phyloP scores from a whole-genome alignment of 2,797 vertebrate genomes.

The Liasis olivaceus region DNA sequence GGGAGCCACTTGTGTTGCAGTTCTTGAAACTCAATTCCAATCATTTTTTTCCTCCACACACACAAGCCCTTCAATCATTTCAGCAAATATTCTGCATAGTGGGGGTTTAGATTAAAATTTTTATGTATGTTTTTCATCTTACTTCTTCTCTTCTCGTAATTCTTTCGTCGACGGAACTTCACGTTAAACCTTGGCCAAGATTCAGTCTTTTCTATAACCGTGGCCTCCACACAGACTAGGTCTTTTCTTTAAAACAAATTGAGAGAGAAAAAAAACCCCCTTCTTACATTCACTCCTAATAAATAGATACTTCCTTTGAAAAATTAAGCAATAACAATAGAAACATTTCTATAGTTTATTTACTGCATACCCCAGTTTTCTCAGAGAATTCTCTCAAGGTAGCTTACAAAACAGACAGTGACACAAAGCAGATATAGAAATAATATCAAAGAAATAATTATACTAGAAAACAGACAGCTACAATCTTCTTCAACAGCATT shows the following conservation, averaged over 20 bases:
- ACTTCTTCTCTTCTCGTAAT: constrained; percentile 83
- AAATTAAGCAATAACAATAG: fast-evolving
- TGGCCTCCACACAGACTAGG: constrained; percentile 89
- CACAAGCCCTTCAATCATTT: not conserved
- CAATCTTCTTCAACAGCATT: not conserved
- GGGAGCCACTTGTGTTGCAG: not conserved
- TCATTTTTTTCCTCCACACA: not conserved
- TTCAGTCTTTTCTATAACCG: constrained; percentile 90
- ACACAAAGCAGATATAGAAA: not conserved
- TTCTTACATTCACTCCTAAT: not conserved
- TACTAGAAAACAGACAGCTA: not conserved
- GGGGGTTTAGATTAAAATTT: not conserved
- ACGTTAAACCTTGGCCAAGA: constrained; percentile 88
- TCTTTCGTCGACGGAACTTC: constrained; percentile 82
- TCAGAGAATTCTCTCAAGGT: not conserved
- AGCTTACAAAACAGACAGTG: not conserved
- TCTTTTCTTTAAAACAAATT: constrained; percentile 73
- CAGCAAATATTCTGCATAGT: not conserved
- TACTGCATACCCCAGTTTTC: not conserved
- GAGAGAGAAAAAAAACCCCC: not conserved
- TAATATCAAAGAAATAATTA: not conserved
- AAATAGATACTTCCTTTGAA: not conserved
- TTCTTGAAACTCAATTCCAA: not conserved
- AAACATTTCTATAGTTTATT: not conserved
- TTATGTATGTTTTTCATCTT: constrained; percentile 36